phyloP scores from a whole-genome alignment of 2,113 vertebrate species.

The Terrapene triunguis region DNA sequence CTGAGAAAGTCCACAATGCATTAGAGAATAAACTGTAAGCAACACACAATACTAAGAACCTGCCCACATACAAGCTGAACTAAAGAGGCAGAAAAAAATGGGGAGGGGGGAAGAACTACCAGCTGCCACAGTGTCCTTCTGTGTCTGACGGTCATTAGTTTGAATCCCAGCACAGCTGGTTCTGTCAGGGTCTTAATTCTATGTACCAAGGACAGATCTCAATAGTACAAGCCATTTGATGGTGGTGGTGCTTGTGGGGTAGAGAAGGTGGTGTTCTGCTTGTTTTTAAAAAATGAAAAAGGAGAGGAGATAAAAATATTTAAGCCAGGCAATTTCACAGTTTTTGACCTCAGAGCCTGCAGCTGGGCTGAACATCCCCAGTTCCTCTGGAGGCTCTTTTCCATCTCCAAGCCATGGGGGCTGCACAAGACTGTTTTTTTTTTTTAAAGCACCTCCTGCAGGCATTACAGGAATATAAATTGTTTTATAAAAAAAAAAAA shows the following conservation, averaged over 20 bases:
- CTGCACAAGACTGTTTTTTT: constrained; percentile 17
- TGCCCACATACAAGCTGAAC: constrained; percentile 67
- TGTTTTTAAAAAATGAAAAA: constrained; percentile 45
- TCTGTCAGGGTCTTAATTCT: constrained; percentile 78
- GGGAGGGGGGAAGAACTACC: constrained; percentile 42
- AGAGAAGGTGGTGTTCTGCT: constrained; percentile 49
- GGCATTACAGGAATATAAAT: constrained; percentile 15
- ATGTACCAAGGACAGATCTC: constrained; percentile 77
- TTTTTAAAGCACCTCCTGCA: neutral
- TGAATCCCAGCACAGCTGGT: constrained; percentile 83
- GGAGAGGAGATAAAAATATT: constrained; percentile 18
- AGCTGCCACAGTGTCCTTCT: constrained; percentile 83
- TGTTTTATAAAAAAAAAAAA: neutral
- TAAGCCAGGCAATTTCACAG: constrained; percentile 69
- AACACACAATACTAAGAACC: constrained; percentile 55
- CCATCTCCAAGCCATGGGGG: constrained; percentile 45
- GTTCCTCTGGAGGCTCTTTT: constrained; percentile 35
- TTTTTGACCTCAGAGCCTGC: constrained; percentile 68
- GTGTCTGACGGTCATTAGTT: constrained; percentile 80
- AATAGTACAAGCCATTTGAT: constrained; percentile 74
- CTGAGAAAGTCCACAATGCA: constrained; percentile 68
- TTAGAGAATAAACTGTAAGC: constrained; percentile 45
- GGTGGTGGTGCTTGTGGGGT: constrained; percentile 12
- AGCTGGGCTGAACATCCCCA: constrained; percentile 60
- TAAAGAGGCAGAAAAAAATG: constrained; percentile 40